These are phyloP conservation scores for Camponotus fellah DNA, from an alignment of 2,888 invertebrate species.

Conservation along the genomic window DNA sequence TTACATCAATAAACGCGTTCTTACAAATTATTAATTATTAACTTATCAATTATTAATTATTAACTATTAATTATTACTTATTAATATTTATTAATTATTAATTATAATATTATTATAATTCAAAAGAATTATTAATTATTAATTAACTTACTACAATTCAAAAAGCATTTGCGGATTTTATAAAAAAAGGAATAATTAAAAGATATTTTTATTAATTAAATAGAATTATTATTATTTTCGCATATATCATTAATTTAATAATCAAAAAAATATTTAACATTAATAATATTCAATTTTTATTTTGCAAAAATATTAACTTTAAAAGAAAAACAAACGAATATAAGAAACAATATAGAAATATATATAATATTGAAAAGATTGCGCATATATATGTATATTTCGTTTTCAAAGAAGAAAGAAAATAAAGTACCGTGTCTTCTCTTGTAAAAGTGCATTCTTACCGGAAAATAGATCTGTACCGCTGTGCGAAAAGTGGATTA, in stretches of 20 bases:
- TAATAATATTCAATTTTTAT: conserved; percentile 21
- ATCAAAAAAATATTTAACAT: conserved; percentile 8
- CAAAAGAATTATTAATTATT: too few species aligned
- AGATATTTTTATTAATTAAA: background rate
- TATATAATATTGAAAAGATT: conserved; percentile 17
- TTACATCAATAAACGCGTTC: too few species aligned
- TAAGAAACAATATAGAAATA: conserved; percentile 4
- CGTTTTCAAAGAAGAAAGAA: conserved; percentile 11
- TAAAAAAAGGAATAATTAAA: background rate
- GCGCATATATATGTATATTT: background rate
- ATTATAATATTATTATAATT: too few species aligned
- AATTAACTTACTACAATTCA: too few species aligned
- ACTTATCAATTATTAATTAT: too few species aligned
- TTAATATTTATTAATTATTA: too few species aligned
- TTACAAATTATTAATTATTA: too few species aligned
- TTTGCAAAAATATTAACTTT: conserved; percentile 2
- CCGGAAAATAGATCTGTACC: background rate
- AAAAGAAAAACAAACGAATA: background rate
- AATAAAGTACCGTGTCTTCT: background rate
- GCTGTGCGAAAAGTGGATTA: background rate
- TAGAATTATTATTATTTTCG: background rate
- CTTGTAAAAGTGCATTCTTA: conserved; percentile 18
- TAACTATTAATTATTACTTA: too few species aligned
- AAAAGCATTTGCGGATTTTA: background rate
- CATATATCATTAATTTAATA: background rate